A percentile compares a stretch with the other conserved stretches of the same genome.
These are phyloP conservation scores for Drosophila fuyamai DNA, from an alignment of 1,140 invertebrate species.

Conservation along the genomic window DNA sequence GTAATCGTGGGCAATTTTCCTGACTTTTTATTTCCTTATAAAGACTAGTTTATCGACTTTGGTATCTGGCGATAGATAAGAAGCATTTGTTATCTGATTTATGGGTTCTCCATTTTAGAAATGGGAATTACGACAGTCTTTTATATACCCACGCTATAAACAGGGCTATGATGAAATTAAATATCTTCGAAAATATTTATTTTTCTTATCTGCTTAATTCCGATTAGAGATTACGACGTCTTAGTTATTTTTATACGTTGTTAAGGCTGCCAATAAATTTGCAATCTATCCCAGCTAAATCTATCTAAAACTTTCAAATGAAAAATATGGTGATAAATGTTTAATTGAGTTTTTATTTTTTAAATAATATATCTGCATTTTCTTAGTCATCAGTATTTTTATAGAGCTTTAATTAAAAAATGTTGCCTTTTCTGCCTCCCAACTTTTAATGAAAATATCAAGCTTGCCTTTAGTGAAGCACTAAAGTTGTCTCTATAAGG, in stretches of 20 bases:
- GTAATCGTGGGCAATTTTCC: conserved; percentile 16
- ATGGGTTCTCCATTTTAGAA: conserved; percentile 17
- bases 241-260: background rate
- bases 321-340: no score
- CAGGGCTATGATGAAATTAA: conserved; percentile 16
- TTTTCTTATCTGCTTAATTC: conserved; percentile 6
- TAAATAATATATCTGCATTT: no score
- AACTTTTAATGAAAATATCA: no score
- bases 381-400: no score
- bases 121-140: conserved; percentile 14
- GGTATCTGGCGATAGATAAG: conserved; percentile 29
- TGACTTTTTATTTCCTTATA: conserved; percentile 28
- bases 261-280: background rate
- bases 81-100: conserved; percentile 34
- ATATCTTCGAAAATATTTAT: conserved; percentile 10
- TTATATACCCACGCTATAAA: background rate
- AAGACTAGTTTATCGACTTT: conserved; percentile 21
- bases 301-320: no score
- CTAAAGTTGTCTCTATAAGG: conserved; percentile 35
- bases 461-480: conserved; percentile 11
- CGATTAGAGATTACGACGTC: conserved; percentile 4
- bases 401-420: no score
- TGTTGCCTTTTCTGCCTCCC: no score
- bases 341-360: no score
- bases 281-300: no score